A percentile compares a stretch with the other conserved stretches of the same genome.
These are phyloP conservation scores for Hemistola chrysoprasaria DNA, from an alignment of 2,888 invertebrate species.

Conservation along the genomic window DNA sequence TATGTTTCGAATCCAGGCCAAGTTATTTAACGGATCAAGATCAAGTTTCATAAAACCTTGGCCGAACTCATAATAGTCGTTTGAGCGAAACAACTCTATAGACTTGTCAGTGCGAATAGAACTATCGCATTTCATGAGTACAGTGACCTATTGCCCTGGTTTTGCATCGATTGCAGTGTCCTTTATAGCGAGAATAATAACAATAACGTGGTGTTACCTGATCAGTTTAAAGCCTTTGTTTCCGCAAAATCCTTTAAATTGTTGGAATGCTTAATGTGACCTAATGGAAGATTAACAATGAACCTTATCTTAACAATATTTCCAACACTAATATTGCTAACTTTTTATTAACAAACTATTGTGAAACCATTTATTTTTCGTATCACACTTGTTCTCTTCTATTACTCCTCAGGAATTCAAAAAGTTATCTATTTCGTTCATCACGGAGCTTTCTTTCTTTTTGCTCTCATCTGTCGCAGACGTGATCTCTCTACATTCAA, in stretches of 20 bases:
- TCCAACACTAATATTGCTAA: too few relatives aligned
- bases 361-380: too few relatives aligned
- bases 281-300: too few relatives aligned
- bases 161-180: slow-evolving; percentile 59
- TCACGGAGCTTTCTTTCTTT: slow-evolving; percentile 5
- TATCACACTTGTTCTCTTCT: slow-evolving; percentile 1
- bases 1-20: slow-evolving; percentile 40
- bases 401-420: not conserved
- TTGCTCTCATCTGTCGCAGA: slow-evolving; percentile 6
- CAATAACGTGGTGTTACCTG: too few relatives aligned
- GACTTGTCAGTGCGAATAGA: slow-evolving; percentile 18
- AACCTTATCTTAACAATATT: too few relatives aligned
- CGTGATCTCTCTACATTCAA: slow-evolving; percentile 16
- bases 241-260: too few relatives aligned
- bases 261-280: too few relatives aligned
- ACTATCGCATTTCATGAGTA: slow-evolving; percentile 29
- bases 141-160: slow-evolving; percentile 58
- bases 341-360: too few relatives aligned
- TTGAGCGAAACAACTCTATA: slow-evolving; percentile 1
- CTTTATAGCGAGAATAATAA: too few relatives aligned
- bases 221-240: too few relatives aligned
- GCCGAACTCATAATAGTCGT: slow-evolving; percentile 18
- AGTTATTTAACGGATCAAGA: slow-evolving; percentile 28
- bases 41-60: slow-evolving; percentile 41
- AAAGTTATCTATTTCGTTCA: slow-evolving; percentile 16